Base-by-base conservation (phyloP, 2,113 vertebrate species). In the Brachionichthys hirsutus region DNA sequence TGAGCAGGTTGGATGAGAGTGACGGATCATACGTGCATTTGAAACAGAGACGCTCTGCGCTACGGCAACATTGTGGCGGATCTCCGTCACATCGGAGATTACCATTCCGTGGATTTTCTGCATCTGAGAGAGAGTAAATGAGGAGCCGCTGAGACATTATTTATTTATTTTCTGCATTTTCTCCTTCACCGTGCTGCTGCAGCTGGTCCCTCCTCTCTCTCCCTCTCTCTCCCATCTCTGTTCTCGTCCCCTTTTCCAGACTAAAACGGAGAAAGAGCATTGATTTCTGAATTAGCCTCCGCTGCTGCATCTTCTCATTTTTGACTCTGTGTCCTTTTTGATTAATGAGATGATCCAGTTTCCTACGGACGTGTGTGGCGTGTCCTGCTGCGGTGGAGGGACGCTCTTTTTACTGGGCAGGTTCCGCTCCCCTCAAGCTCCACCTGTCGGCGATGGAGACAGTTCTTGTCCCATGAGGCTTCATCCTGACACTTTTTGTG, bases 91-190 rank as follows among this genome's bases (percentile, higher is more conserved):
- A 16, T 67, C 80, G 73, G 73, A 85, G 77, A 78, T 59, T 75
- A 64, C 35, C n/a, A 19, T 71, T 70, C 3, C 42, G 50, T 36
- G 80, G 72, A 68, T 87, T 67, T 61, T 55, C 78, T 67, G 75
- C 62, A 66, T 73, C 82, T 59, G 75, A 43, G 70, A 61, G 69
- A 51, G 80, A 72, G 75, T 62, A 67, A 83, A 62, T 46, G 55
- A 73, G 77, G 86, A 86, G 79, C 83, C 43, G 63, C 83, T 77
- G 83, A 67, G 73, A 80, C 55, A 74, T 88, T 81, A 83, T 90
- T 89, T 89, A 87, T 91, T 89, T 88, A 87, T 90, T 89, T 83
- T 58, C 78, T 64, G 83, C 73, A 84, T 90, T 87, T 88, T 84
- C 77, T 84, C 63, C 73, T 85, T 83, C 78, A 85, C 84, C 72